These are phyloP conservation scores for Cryptosula pallasiana DNA, from an alignment of 2,888 invertebrate species.

Conservation along the genomic window DNA sequence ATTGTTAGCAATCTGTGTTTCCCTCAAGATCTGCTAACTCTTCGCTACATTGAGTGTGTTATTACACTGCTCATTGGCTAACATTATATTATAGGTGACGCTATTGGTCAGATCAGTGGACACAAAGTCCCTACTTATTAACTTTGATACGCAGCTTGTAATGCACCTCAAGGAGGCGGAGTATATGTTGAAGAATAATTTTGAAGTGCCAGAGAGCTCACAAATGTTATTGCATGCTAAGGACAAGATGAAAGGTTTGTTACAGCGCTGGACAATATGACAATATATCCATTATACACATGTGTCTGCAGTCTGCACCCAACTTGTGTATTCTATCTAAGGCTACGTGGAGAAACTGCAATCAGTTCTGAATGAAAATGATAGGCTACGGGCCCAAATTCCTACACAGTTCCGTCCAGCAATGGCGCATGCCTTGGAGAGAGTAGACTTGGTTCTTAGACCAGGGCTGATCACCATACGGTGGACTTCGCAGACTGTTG, in stretches of 20 bases:
- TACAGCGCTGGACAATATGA: background rate
- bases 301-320: too few relatives aligned
- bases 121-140: conserved; percentile 61
- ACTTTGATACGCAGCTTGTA: conserved; percentile 72
- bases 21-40: too few relatives aligned
- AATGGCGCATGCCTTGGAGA: conserved; percentile 64
- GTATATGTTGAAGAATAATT: conserved; percentile 70
- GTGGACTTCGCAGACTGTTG: conserved; percentile 75
- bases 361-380: conserved; percentile 37
- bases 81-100: conserved; percentile 62
- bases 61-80: too few relatives aligned
- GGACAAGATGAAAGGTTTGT: conserved; percentile 61
- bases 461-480: conserved; percentile 72
- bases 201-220: conserved; percentile 71
- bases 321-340: background rate
- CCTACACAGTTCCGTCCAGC: conserved; percentile 66
- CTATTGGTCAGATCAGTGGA: conserved; percentile 65
- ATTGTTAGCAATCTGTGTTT: too few relatives aligned
- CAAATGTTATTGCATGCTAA: conserved; percentile 70
- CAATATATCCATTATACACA: background rate
- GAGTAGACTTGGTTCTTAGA: conserved; percentile 64
- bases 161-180: conserved; percentile 75
- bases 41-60: too few relatives aligned
- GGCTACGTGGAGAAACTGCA: conserved; percentile 20
- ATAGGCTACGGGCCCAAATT: conserved; percentile 54